These are phyloP conservation scores for Etheostoma spectabile DNA, from an alignment of 2,113 vertebrate genomes.

Conservation along the genomic window DNA sequence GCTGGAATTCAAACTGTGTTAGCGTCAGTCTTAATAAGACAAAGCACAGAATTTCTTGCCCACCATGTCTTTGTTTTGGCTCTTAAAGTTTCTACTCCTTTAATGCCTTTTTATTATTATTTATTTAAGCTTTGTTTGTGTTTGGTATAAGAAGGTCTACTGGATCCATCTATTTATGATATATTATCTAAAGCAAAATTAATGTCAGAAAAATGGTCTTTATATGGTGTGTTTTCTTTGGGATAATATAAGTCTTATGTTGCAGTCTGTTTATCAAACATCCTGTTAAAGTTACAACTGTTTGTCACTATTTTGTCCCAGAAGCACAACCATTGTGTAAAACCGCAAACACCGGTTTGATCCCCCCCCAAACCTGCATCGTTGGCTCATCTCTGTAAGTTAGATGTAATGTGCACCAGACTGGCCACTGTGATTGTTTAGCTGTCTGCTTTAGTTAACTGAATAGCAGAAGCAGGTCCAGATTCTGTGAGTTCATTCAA, in stretches of 20 bases:
- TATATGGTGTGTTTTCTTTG: conserved; percentile 40
- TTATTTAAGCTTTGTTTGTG: conserved; percentile 59
- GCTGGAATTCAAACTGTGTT: conserved; percentile 51
- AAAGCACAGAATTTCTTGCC: conserved; percentile 23
- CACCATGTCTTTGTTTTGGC: conserved; percentile 32
- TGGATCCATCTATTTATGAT: conserved; percentile 71
- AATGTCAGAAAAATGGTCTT: conserved; percentile 51
- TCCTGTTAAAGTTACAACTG: conserved; percentile 18
- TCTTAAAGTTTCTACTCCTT: conserved; percentile 39
- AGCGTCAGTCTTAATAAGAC: conserved; percentile 28
- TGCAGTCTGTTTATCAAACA: conserved; percentile 7
- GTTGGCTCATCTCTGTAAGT: conserved; percentile 38
- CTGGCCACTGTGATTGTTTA: conserved; percentile 77
- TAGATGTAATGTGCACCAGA: conserved; percentile 63
- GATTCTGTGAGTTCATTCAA: conserved; percentile 34
- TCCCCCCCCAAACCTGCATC: conserved; percentile 8
- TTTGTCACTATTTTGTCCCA: conserved; percentile 48
- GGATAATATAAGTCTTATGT: conserved; percentile 28
- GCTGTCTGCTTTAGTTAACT: conserved; percentile 33
- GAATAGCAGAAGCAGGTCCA: conserved; percentile 38
- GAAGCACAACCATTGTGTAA: conserved; percentile 33
- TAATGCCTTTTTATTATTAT: conserved; percentile 56
- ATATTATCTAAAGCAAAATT: conserved; percentile 56
- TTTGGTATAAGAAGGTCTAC: conserved; percentile 49
- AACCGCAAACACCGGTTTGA: conserved; percentile 19